Evolutionary conservation across 1,140 invertebrate species (phyloP).

Genomic region (Paramacrobiotus metropolitanus): DNA sequence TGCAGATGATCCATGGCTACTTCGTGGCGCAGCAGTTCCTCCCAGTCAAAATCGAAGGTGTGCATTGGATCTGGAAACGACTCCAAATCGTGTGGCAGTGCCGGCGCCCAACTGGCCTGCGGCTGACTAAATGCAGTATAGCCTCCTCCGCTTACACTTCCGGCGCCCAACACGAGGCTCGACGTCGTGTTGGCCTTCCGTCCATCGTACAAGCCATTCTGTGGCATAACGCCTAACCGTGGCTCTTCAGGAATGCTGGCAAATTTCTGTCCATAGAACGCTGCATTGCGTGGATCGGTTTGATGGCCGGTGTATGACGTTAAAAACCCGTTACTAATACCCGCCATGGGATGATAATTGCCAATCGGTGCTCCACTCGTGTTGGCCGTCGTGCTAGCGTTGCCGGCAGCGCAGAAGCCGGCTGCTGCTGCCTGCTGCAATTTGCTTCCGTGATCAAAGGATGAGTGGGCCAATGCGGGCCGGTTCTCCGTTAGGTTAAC

Average conservation of each 20-base stretch:
- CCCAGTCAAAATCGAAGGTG: slow-evolving; percentile 3
- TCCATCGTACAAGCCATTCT: too few relatives aligned
- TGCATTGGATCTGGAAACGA: not conserved
- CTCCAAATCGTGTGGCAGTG: not conserved
- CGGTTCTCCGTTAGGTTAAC: not conserved
- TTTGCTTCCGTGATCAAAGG: not conserved
- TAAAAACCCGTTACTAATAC: not conserved
- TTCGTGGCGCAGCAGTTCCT: not conserved
- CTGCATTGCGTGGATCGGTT: too few relatives aligned
- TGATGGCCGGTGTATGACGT: not conserved
- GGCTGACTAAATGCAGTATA: too few relatives aligned
- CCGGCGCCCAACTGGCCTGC: not conserved
- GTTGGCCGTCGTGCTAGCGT: too few relatives aligned
- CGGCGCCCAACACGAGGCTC: too few relatives aligned
- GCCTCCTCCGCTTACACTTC: too few relatives aligned
- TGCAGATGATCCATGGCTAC: not conserved
- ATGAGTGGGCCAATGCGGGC: not conserved
- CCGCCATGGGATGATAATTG: not conserved
- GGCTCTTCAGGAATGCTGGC: not conserved
- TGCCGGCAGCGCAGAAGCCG: too few relatives aligned
- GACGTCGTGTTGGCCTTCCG: too few relatives aligned
- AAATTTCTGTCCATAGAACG: not conserved
- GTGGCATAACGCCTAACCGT: too few relatives aligned
- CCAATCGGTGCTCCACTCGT: not conserved
- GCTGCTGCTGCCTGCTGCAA: not conserved